Conservation (phyloP, 2,113 vertebrate species). For the Panthera leo region DNA sequence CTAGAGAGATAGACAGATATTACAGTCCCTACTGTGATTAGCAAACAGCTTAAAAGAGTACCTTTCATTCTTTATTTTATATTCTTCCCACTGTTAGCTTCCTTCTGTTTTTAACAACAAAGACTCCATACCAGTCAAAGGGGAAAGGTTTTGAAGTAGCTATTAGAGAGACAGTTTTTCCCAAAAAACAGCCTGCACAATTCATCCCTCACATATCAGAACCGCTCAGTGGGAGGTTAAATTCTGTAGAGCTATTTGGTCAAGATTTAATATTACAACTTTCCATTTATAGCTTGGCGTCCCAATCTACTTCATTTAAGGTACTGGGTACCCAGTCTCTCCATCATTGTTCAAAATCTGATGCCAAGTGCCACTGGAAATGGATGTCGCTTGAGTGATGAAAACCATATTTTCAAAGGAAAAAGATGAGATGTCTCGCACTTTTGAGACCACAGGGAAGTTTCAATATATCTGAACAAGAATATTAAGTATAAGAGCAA, state of each 20-base stretch:
- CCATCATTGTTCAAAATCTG: not conserved
- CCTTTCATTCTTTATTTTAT: constrained; percentile 57
- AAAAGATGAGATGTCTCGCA: not conserved
- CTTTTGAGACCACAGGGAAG: not conserved
- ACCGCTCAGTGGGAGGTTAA: constrained; percentile 74
- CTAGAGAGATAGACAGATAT: not conserved
- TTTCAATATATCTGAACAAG: not conserved
- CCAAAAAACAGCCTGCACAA: constrained; percentile 71
- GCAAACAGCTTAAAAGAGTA: constrained; percentile 58
- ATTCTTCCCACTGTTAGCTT: constrained; percentile 2
- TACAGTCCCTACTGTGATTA: constrained; percentile 18
- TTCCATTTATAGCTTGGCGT: constrained; percentile 60
- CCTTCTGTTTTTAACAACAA: constrained; percentile 76
- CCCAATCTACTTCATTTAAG: constrained; percentile 22
- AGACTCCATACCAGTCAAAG: constrained; percentile 52
- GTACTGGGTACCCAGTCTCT: accelerated
- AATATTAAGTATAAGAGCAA: not conserved
- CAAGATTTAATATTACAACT: constrained; percentile 67
- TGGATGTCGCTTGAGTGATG: not conserved
- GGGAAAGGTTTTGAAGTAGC: constrained; percentile 73
- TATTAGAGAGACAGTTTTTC: constrained; percentile 74
- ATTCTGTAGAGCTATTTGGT: constrained; percentile 77
- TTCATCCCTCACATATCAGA: constrained; percentile 77
- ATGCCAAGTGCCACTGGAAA: not conserved
- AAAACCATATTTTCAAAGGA: constrained; percentile 44